phyloP scores from a whole-genome alignment of 1,140 invertebrate species.

The Ips nitidus region DNA sequence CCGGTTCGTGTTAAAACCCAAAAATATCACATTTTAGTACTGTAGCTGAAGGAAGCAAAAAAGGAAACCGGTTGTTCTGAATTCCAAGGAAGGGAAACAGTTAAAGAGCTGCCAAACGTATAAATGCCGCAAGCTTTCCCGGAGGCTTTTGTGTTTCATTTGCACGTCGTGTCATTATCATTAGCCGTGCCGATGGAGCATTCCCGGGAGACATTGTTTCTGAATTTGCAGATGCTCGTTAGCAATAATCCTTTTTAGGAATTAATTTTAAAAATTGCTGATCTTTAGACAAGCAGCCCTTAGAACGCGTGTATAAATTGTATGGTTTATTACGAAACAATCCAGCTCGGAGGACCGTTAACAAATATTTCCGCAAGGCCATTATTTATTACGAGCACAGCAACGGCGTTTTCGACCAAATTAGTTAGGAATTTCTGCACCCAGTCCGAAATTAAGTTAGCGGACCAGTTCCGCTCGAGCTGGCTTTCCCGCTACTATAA shows the following conservation, averaged over 20 bases:
- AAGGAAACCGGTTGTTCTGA: not conserved
- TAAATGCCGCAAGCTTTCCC: constrained; percentile 13
- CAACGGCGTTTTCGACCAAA: constrained; percentile 15
- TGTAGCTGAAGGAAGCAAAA: not conserved
- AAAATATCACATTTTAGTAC: not conserved
- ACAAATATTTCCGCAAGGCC: constrained; percentile 15
- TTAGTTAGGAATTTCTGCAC: constrained; percentile 24
- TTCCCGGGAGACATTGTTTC: constrained; percentile 27
- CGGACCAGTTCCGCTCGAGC: constrained; percentile 10
- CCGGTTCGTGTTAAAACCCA: not conserved
- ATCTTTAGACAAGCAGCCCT: too few relatives aligned
- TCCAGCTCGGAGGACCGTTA: not conserved
- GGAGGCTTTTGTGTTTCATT: constrained; percentile 38
- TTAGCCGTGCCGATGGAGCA: constrained; percentile 38
- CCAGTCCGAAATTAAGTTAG: constrained; percentile 24
- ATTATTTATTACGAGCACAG: constrained; percentile 21
- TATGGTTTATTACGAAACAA: constrained; percentile 4
- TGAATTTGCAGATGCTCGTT: constrained; percentile 3
- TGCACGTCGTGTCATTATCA: constrained; percentile 43
- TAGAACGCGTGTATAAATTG: not conserved
- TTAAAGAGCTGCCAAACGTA: constrained; percentile 12
- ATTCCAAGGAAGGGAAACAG: constrained; percentile 3
- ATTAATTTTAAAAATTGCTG: not conserved
- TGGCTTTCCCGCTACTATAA: constrained; percentile 6
- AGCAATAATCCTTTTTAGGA: constrained; percentile 5